phyloP scores from a whole-genome alignment of 2,888 invertebrate genomes.

The Smittia sp. region DNA sequence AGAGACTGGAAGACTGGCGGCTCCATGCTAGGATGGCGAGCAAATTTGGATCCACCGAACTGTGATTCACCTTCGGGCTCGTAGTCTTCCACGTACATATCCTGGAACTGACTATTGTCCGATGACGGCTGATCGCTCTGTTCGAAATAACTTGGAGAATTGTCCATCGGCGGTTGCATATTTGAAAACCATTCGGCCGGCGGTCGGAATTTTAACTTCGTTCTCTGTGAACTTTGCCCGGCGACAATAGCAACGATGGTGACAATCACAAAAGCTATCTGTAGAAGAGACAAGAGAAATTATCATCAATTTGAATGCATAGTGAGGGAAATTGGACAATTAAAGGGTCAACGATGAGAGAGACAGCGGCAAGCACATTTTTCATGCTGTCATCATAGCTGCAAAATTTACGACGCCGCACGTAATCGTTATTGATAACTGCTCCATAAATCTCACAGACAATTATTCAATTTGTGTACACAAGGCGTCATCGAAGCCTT shows the following conservation, averaged over 20 bases:
- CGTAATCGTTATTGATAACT: background rate
- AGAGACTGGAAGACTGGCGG: constrained; percentile 55
- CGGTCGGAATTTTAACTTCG: constrained; percentile 30
- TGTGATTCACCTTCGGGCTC: background rate
- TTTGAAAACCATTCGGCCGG: constrained; percentile 18
- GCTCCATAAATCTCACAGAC: constrained; percentile 11
- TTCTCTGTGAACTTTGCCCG: too few relatives aligned
- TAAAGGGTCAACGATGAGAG: background rate
- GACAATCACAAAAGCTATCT: constrained; percentile 6
- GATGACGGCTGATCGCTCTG: constrained; percentile 13
- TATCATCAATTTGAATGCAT: background rate
- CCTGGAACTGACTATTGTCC: constrained; percentile 8
- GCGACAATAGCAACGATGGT: background rate
- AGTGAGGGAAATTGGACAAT: background rate
- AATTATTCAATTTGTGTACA: constrained; percentile 32
- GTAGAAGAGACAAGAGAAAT: background rate
- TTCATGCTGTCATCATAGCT: constrained; percentile 3
- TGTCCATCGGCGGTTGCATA: background rate
- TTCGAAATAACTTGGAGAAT: constrained; percentile 18
- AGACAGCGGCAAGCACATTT: background rate
- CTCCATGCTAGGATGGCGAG: background rate
- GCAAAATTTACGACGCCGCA: constrained; percentile 5
- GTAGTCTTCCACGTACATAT: background rate
- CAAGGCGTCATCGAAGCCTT: constrained; percentile 1
- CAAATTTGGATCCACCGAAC: background rate